A percentile compares a stretch with the other conserved stretches of the same genome.
These are phyloP conservation scores for Drosophila setifemur DNA, from an alignment of 1,140 invertebrate species.

Conservation along the genomic window DNA sequence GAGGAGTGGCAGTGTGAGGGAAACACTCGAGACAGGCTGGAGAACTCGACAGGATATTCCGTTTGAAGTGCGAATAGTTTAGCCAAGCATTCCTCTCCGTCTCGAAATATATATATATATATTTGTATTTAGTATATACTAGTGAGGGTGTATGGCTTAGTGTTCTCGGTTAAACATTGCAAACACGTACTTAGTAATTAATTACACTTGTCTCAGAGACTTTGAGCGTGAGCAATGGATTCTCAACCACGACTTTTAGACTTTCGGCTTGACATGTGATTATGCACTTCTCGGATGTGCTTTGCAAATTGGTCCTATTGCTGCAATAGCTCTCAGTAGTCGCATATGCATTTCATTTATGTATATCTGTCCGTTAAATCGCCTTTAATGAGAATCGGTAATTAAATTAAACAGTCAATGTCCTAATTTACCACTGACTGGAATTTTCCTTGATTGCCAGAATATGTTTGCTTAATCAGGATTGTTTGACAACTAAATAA, in stretches of 20 bases:
- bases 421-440: not conserved
- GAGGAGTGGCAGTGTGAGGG: not conserved
- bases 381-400: not conserved
- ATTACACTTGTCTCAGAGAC: conserved; percentile 60
- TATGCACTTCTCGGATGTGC: conserved; percentile 52
- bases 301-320: conserved; percentile 52
- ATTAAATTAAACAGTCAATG: not conserved
- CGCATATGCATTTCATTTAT: conserved; percentile 25
- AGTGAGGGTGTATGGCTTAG: conserved; percentile 3
- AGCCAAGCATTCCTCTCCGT: conserved; percentile 28
- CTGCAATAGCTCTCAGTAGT: conserved; percentile 1
- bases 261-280: conserved; percentile 57
- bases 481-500: too few relatives aligned
- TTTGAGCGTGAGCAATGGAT: not conserved
- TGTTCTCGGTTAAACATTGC: conserved; percentile 47
- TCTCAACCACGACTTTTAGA: conserved; percentile 31
- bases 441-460: too few relatives aligned
- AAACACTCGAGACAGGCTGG: conserved; percentile 45
- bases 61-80: conserved; percentile 69
- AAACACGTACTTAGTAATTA: conserved; percentile 74
- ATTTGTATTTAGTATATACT: too few relatives aligned
- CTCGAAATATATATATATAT: not conserved
- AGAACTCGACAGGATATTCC: conserved; percentile 36
- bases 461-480: too few relatives aligned
- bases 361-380: not conserved